phyloP scores from a whole-genome alignment of 2,797 vertebrate genomes.

The Poeciliopsis presidionis region DNA sequence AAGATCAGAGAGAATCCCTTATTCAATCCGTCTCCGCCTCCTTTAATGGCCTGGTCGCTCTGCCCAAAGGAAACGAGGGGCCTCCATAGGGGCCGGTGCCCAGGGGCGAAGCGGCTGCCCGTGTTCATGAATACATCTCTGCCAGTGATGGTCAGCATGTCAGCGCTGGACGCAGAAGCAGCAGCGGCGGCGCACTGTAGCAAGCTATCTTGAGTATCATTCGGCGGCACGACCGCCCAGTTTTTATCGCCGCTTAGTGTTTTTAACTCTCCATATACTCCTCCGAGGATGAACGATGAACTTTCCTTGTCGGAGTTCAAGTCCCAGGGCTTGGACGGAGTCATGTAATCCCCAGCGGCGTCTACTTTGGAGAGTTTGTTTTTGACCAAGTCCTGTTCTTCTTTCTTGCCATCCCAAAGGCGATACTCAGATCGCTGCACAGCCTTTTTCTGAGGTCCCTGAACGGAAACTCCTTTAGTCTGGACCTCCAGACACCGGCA shows the following conservation, averaged over 20 bases:
- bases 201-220: conserved; percentile 84
- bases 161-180: conserved; percentile 79
- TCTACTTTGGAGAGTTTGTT: conserved; percentile 88
- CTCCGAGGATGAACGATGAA: conserved; percentile 94
- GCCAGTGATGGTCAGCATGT: conserved; percentile 94
- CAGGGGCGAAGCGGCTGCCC: conserved; percentile 92
- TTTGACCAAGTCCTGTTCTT: conserved; percentile 87
- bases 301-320: conserved; percentile 87
- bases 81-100: conserved; percentile 94
- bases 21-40: conserved; percentile 89
- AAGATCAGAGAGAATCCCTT: conserved; percentile 99
- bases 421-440: conserved; percentile 97
- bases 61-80: conserved; percentile 94
- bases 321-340: conserved; percentile 95
- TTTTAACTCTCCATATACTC: conserved; percentile 97
- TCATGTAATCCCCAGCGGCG: conserved; percentile 92
- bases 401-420: conserved; percentile 95
- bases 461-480: conserved; percentile 81
- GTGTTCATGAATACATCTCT: conserved; percentile 97
- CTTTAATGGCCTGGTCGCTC: conserved; percentile 86
- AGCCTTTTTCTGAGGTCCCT: conserved; percentile 87
- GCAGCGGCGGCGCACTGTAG: conserved; percentile 87
- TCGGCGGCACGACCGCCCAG: conserved; percentile 92
- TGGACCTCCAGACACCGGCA: conserved; percentile 90
- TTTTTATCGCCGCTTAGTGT: conserved; percentile 89